Percentiles rank a stretch among this genome's conserved stretches.
Conservation (phyloP, 2,797 vertebrate genomes). For the Phrynocephalus vlangalii region DNA sequence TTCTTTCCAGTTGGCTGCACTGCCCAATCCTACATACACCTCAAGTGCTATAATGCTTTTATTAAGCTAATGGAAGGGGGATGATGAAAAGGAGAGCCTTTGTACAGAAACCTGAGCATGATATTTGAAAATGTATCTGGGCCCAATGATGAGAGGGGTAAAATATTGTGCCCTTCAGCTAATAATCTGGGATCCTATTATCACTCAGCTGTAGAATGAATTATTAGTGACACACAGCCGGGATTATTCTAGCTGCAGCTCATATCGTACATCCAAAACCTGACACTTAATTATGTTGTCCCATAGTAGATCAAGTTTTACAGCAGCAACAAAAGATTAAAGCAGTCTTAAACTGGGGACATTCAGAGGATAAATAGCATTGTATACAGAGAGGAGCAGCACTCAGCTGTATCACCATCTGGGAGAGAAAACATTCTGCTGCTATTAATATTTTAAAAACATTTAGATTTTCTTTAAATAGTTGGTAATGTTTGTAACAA, state of each 20-base stretch:
- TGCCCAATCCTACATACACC: slow-evolving; percentile 23
- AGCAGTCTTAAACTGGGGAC: slow-evolving; percentile 73
- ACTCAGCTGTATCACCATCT: slow-evolving; percentile 71
- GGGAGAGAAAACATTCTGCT: slow-evolving; percentile 67
- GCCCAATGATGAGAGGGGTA: slow-evolving; percentile 55
- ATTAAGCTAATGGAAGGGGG: slow-evolving; percentile 36
- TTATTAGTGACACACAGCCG: slow-evolving; percentile 72
- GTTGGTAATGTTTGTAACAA: slow-evolving; percentile 60
- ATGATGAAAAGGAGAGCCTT: slow-evolving; percentile 27
- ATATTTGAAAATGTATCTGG: slow-evolving; percentile 14
- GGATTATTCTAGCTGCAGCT: slow-evolving; percentile 69
- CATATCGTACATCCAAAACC: slow-evolving; percentile 67
- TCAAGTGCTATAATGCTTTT: slow-evolving; percentile 35
- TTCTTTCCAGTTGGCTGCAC: slow-evolving; percentile 63
- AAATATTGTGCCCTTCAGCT: slow-evolving; percentile 62
- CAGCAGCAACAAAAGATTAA: slow-evolving; percentile 80
- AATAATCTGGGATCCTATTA: slow-evolving; percentile 78
- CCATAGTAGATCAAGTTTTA: slow-evolving; percentile 81
- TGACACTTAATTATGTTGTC: slow-evolving; percentile 82
- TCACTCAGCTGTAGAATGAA: slow-evolving; percentile 71
- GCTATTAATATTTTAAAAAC: slow-evolving; percentile 74
- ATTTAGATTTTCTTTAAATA: slow-evolving; percentile 48
- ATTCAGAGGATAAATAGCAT: slow-evolving; percentile 75
- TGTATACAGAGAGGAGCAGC: slow-evolving; percentile 52
- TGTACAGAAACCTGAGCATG: fast-evolving